Evolutionary conservation across 2,113 vertebrate genomes (phyloP).

Genomic region (Pycnonotus jocosus): DNA sequence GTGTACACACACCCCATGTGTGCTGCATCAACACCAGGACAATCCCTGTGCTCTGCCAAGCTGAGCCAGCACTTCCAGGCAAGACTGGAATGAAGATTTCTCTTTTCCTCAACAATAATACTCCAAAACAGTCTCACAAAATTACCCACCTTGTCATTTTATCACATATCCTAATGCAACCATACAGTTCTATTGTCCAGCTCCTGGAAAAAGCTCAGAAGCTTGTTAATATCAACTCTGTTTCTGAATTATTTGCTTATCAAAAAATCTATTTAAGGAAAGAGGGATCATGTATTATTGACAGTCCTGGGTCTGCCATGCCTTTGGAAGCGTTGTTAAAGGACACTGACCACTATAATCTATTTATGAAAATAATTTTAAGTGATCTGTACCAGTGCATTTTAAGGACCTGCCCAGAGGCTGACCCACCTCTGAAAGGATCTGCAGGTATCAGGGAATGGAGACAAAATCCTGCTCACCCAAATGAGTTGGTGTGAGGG

Average conservation of each 20-base stretch:
- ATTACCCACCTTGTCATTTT: background rate
- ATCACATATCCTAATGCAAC: background rate
- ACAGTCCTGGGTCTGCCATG: background rate
- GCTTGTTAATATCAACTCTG: background rate
- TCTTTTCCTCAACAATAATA: background rate
- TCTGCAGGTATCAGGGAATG: background rate
- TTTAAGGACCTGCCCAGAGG: background rate
- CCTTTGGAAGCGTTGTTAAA: background rate
- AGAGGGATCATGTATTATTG: background rate
- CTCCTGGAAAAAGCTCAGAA: background rate
- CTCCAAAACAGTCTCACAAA: background rate
- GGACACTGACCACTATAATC: background rate
- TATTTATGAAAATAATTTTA: background rate
- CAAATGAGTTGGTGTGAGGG: background rate
- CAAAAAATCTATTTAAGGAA: background rate
- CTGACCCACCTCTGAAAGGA: background rate
- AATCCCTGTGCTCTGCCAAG: background rate
- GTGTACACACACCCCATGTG: accelerated
- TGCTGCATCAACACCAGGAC: background rate
- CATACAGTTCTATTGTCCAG: background rate
- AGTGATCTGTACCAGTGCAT: background rate
- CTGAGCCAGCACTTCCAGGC: background rate
- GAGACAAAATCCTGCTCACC: background rate
- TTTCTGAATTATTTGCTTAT: background rate
- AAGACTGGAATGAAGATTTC: background rate